Conservation (phyloP, 2,797 vertebrate species). For the Artibeus jamaicensis region DNA sequence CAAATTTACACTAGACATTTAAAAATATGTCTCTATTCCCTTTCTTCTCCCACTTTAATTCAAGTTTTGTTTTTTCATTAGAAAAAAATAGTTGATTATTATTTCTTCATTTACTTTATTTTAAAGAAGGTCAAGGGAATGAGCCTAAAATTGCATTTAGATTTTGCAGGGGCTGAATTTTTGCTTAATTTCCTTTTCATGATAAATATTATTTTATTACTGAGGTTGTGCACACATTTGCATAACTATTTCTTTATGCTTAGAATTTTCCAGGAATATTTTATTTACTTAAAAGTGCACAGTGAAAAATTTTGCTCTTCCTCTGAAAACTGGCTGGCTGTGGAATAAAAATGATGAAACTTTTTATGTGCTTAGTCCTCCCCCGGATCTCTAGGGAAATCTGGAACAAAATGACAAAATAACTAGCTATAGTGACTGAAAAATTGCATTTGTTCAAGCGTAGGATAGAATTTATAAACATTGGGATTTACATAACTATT, state of each 20-base stretch:
- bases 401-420: constrained; percentile 68
- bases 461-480: constrained; percentile 72
- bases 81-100: constrained; percentile 71
- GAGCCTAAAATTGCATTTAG: constrained; percentile 60
- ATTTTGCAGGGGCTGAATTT: constrained; percentile 55
- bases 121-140: constrained; percentile 67
- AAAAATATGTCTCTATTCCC: constrained; percentile 36
- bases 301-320: constrained; percentile 36
- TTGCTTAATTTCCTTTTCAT: constrained; percentile 63
- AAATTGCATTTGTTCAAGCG: constrained; percentile 75
- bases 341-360: constrained; percentile 67
- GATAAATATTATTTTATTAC: constrained; percentile 67
- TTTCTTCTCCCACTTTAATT: constrained; percentile 36
- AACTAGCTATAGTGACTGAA: constrained; percentile 67
- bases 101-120: constrained; percentile 66
- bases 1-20: not conserved
- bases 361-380: constrained; percentile 63
- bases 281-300: constrained; percentile 58
- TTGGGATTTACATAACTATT: constrained; percentile 73
- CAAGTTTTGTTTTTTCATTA: constrained; percentile 66
- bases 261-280: constrained; percentile 53
- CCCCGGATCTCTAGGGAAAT: constrained; percentile 66
- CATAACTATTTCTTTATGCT: constrained; percentile 48
- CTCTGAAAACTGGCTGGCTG: constrained; percentile 51
- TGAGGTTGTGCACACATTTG: constrained; percentile 48